A percentile compares a stretch with the other conserved stretches of the same genome.
These are phyloP conservation scores for Darevskia mixta DNA, from an alignment of 2,797 vertebrate genomes.

Conservation along the genomic window DNA sequence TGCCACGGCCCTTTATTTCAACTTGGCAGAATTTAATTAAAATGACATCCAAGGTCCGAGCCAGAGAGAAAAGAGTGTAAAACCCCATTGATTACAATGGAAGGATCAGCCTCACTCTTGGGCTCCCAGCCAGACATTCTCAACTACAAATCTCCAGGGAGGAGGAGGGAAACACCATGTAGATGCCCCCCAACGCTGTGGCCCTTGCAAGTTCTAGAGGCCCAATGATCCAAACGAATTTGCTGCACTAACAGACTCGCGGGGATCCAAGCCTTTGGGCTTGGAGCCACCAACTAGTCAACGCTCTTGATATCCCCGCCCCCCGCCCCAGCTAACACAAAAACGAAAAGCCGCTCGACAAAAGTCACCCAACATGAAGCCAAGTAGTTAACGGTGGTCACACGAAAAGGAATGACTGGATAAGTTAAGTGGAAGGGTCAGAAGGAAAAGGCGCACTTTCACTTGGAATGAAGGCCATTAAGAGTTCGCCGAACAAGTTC, in stretches of 20 bases:
- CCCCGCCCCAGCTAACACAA: neutral
- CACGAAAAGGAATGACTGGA: constrained; percentile 34
- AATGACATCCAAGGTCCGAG: neutral
- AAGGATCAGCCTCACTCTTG: neutral
- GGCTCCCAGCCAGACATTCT: constrained; percentile 17
- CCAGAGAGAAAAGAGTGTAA: neutral
- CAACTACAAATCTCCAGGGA: constrained; percentile 25
- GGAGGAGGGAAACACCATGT: constrained; percentile 27
- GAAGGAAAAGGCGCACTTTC: constrained; percentile 27
- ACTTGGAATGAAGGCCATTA: constrained; percentile 75
- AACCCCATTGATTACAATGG: neutral
- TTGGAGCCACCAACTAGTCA: constrained; percentile 47
- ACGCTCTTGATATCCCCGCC: constrained; percentile 62
- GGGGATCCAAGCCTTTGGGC: constrained; percentile 35
- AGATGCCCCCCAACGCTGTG: constrained; percentile 44
- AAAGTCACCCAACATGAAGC: constrained; percentile 60
- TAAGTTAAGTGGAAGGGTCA: constrained; percentile 20
- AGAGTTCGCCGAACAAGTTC: constrained; percentile 42
- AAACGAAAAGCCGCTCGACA: constrained; percentile 39
- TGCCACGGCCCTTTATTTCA: constrained; percentile 37
- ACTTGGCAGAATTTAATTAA: constrained; percentile 54
- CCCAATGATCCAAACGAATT: constrained; percentile 27
- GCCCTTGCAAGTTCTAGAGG: constrained; percentile 27
- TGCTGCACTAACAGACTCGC: constrained; percentile 6
- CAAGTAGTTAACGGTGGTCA: constrained; percentile 51